A percentile compares a stretch with the other conserved stretches of the same genome.
These are phyloP conservation scores for Pomacea maculata DNA, from an alignment of 1,140 invertebrate species.

Conservation along the genomic window DNA sequence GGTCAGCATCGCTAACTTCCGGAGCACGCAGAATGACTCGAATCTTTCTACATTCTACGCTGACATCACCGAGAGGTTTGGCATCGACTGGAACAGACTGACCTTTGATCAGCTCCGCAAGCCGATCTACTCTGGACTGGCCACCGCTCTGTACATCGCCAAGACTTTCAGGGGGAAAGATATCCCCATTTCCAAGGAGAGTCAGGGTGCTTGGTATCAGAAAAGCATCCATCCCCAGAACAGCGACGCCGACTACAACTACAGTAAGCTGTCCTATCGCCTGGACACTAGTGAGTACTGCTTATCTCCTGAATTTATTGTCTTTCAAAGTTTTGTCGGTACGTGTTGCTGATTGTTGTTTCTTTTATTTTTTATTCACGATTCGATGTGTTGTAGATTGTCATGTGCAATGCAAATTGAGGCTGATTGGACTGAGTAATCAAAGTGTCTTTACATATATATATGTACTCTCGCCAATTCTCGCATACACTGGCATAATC, in stretches of 20 bases:
- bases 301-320: no score
- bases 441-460: no score
- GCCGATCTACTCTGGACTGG: slow-evolving; percentile 24
- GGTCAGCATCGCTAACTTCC: not conserved
- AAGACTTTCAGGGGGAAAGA: not conserved
- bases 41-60: not conserved
- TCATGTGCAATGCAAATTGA: no score
- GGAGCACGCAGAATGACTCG: slow-evolving; percentile 8
- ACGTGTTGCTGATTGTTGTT: no score
- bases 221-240: slow-evolving; percentile 25
- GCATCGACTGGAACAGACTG: slow-evolving; percentile 17
- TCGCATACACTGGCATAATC: no score
- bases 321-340: no score
- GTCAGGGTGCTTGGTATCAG: slow-evolving; percentile 14
- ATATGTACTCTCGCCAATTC: no score
- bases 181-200: not conserved
- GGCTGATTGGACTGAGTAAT: no score
- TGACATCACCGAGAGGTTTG: slow-evolving; percentile 17
- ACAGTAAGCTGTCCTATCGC: slow-evolving; percentile 33
- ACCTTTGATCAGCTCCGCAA: slow-evolving; percentile 18
- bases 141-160: not conserved
- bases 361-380: no score
- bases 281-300: slow-evolving; percentile 35
- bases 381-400: no score
- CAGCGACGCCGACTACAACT: slow-evolving; percentile 38